Base-by-base conservation (phyloP, 2,797 vertebrate species). In the Notamacropus eugenii region DNA sequence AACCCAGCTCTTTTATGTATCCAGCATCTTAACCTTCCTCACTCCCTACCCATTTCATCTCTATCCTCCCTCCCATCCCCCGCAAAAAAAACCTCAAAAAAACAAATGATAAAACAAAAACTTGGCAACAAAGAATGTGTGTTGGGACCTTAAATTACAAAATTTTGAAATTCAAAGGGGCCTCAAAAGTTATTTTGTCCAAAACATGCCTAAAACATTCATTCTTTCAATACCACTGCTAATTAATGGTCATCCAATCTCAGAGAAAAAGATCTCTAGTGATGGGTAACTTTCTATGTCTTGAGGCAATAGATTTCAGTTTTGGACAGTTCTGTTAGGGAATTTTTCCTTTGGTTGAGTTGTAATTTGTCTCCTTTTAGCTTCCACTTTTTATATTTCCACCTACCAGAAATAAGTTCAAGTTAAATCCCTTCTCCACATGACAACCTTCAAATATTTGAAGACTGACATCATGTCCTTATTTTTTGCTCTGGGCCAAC, bases 1-100 rank as follows among this genome's bases (percentile, higher is more conserved):
- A 74, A 5, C 40, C 40, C 93, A 93, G 92, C 56, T 67, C 95
- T 93, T 96, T 96, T 93, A 95, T 93, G 56, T 96, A 82, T 94
- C 55, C 52, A 93, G 90, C 62, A 54, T 67, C 90, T 90, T 16
- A 91, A 62, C 82, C 58, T 96, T 59, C n/a, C 34, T 92, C 55
- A 90, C 90, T 95, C 93, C 74, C 92, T 96, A 24, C 8, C 0
- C 22, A 27, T 1, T n/a, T 74, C 16, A 19, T 16, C 31, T 67
- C 59, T 67, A 67, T 31, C 22, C 67, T 40, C 6, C 22, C 40
- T 82, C 40, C 31, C 40, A 1, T 40, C 5, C 12, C 16, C 16
- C 22, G n/a, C 67, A 40, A 40, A 34, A 55, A 55, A 55, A 19
- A n/a, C 24, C 52, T 52, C 52, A 8, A 74, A n/a, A 74, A 74